These are phyloP conservation scores for Anguilla rostrata DNA, from an alignment of 2,113 vertebrate genomes.

Conservation along the genomic window DNA sequence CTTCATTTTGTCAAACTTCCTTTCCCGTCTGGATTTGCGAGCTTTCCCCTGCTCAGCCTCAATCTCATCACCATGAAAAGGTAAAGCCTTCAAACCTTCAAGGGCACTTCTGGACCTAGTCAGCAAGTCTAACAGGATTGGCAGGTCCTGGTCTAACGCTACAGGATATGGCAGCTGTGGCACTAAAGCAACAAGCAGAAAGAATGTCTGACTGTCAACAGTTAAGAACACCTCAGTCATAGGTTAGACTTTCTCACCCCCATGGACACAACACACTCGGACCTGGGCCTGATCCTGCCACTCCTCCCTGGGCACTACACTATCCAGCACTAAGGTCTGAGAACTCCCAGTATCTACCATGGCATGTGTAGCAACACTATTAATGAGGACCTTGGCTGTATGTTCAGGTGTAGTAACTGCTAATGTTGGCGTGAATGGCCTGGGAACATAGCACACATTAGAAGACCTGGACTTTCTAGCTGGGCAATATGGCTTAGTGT, in stretches of 20 bases:
- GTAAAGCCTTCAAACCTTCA: too few species aligned
- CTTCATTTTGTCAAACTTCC: too few species aligned
- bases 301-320: background rate
- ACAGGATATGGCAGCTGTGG: too few species aligned
- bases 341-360: background rate
- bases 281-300: background rate
- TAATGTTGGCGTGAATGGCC: background rate
- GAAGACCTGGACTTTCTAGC: background rate
- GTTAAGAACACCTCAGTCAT: too few species aligned
- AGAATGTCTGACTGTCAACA: background rate
- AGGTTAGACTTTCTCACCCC: too few species aligned
- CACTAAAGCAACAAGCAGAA: too few species aligned
- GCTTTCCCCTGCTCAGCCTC: too few species aligned
- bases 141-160: too few species aligned
- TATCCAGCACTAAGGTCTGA: background rate
- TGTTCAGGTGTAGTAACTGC: background rate
- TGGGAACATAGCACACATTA: background rate
- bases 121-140: too few species aligned
- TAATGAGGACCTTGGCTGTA: background rate
- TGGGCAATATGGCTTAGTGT: background rate
- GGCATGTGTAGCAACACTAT: background rate
- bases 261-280: background rate
- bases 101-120: too few species aligned
- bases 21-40: too few species aligned
- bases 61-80: too few species aligned